These are phyloP conservation scores for Altica lythri DNA, from an alignment of 2,888 invertebrate genomes.

Conservation along the genomic window DNA sequence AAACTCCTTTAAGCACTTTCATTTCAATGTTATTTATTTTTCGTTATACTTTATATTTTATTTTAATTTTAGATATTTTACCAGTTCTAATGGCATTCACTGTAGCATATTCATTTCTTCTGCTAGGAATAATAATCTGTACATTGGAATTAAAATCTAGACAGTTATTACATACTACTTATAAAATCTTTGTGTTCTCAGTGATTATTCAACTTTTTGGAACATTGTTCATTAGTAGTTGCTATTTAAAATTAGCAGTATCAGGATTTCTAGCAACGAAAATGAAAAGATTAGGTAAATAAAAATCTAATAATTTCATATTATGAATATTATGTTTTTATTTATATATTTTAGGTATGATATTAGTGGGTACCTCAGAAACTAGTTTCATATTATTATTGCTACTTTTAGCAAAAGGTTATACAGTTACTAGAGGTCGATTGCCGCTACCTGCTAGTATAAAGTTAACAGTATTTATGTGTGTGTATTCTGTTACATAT, in stretches of 20 bases:
- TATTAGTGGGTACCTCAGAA: slow-evolving; percentile 74
- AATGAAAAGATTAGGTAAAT: slow-evolving; percentile 59
- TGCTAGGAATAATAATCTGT: slow-evolving; percentile 74
- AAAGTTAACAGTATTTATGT: slow-evolving; percentile 80
- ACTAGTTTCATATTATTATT: slow-evolving; percentile 77
- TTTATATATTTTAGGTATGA: slow-evolving; percentile 63
- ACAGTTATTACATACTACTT: slow-evolving; percentile 85
- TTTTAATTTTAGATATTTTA: slow-evolving; percentile 73
- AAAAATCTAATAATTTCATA: not conserved
- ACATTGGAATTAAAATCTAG: slow-evolving; percentile 76
- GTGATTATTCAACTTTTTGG: slow-evolving; percentile 72
- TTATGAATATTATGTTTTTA: not conserved
- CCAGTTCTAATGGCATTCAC: slow-evolving; percentile 79
- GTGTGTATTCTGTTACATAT: slow-evolving; percentile 74
- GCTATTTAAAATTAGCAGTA: slow-evolving; percentile 77
- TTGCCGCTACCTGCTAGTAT: slow-evolving; percentile 74
- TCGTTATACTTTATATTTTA: not conserved
- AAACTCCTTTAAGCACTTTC: not conserved
- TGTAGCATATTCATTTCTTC: slow-evolving; percentile 72
- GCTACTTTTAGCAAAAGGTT: slow-evolving; percentile 85
- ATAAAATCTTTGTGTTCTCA: slow-evolving; percentile 81
- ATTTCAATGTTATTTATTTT: too few species aligned
- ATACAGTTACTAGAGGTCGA: slow-evolving; percentile 85
- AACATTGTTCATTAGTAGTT: slow-evolving; percentile 69
- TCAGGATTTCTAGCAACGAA: slow-evolving; percentile 68